A percentile compares a stretch with the other conserved stretches of the same genome.
Evolutionary conservation across 1,140 invertebrate genomes (phyloP).

Genomic region (Drosophila virilis): DNA sequence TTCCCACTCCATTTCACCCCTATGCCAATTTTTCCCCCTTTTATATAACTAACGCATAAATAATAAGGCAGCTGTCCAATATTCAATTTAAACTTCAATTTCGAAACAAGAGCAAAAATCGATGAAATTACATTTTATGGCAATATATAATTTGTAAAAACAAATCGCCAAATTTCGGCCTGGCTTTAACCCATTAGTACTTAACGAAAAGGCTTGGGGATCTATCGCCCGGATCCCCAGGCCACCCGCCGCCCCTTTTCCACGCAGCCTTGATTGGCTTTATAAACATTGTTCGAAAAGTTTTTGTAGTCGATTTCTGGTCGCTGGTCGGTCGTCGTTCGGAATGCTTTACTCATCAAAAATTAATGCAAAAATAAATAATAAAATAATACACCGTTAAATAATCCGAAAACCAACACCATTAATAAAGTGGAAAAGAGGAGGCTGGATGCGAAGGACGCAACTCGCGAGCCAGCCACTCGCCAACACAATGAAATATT

Average conservation of each 20-base stretch:
- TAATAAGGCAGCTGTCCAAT: constrained; percentile 49
- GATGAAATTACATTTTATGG: constrained; percentile 48
- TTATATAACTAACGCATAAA: constrained; percentile 51
- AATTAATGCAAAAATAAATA: constrained; percentile 84
- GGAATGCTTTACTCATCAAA: constrained; percentile 63
- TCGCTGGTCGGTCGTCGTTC: background rate
- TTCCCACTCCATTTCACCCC: background rate
- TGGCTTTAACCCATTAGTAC: constrained; percentile 38
- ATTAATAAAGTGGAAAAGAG: constrained; percentile 76
- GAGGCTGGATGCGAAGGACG: constrained; percentile 13
- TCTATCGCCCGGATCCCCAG: background rate
- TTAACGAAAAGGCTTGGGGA: constrained; percentile 3
- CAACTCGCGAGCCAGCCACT: constrained; percentile 42
- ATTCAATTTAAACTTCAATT: constrained; percentile 30
- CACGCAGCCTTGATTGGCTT: constrained; percentile 19
- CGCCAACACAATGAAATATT: constrained; percentile 80
- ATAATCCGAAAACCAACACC: constrained; percentile 84
- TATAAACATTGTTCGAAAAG: constrained; percentile 46
- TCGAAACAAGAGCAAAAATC: constrained; percentile 62
- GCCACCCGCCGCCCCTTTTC: background rate
- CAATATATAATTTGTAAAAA: constrained; percentile 42
- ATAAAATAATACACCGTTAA: constrained; percentile 84
- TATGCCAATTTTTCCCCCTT: background rate
- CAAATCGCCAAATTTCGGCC: constrained; percentile 19
- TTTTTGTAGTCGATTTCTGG: constrained; percentile 35